Evolutionary conservation across 2,797 vertebrate species (phyloP), one percentile per base, ranked within the genome.

Genomic region (Mallotus villosus): DNA sequence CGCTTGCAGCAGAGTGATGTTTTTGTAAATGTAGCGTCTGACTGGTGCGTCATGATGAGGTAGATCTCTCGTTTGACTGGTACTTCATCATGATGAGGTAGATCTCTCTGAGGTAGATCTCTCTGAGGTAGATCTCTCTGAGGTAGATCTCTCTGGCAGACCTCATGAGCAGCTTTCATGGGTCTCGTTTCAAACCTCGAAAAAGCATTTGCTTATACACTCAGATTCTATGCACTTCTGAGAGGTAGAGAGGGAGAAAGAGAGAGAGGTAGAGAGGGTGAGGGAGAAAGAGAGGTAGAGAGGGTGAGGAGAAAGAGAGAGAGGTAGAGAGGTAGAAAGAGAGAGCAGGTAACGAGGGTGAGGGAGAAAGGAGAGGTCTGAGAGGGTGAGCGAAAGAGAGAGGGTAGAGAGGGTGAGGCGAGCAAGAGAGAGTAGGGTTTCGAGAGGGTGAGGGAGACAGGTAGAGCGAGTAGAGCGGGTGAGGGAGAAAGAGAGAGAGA

Each of bases 21-120:
- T 51, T 82, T 77, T 82, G 76, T 87, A 84, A 82, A 82, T 80
- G 32, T 11, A 80, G 71, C 82, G 81, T 66, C 82, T 85, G 83
- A 82, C 80, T 77, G 63, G 74, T 74, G 70, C 53, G 67, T 49
- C 41, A 68, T 72, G 62, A 73, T 78, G 74, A 75, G 79, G 77
- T 79, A 77, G 41, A 51, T 29, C 27, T 49, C 27, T 51, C 5
- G n/a, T n/a, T n/a, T n/a, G n/a, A n/a, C n/a, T n/a, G n/a, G n/a
- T n/a, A n/a, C n/a, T n/a, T n/a, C n/a, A n/a, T n/a, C n/a, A n/a
- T n/a, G n/a, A n/a, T 73, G 86, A 86, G 79, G 77, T 79, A 77
- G 41, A 51, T 29, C 27, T 49, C 27, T 51, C 5, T 73, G 65
- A 86, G 79, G 77, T 79, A 77, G 41, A 51, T 29, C 27, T 49